These are phyloP conservation scores for Lophochroa leadbeateri DNA, from an alignment of 2,113 vertebrate species.

Conservation along the genomic window DNA sequence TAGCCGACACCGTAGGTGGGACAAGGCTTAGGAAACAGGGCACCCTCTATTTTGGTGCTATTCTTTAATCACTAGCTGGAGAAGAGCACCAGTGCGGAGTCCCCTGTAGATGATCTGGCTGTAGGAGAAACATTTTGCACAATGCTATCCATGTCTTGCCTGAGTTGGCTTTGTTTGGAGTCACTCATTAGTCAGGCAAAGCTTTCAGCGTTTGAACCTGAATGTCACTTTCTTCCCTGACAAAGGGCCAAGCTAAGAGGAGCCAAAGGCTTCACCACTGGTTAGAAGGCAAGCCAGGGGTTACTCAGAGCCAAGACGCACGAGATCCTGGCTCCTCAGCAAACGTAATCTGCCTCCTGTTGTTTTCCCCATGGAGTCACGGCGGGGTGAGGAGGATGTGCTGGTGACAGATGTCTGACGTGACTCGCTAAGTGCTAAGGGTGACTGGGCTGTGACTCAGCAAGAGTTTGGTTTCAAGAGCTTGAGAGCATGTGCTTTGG, in stretches of 20 bases:
- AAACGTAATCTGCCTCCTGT: not conserved
- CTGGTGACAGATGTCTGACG: slow-evolving; percentile 57
- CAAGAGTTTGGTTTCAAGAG: slow-evolving; percentile 45
- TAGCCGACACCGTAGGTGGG: not conserved
- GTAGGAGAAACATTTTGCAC: not conserved
- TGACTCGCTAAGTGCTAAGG: not conserved
- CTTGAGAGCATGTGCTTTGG: not conserved
- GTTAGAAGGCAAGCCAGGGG: slow-evolving; percentile 15
- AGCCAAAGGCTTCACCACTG: not conserved
- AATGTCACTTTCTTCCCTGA: slow-evolving; percentile 27
- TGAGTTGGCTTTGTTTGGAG: not conserved
- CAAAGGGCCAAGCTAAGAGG: not conserved
- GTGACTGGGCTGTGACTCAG: slow-evolving; percentile 71
- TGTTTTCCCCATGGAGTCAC: slow-evolving; percentile 49
- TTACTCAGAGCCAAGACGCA: slow-evolving; percentile 14
- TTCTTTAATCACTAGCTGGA: not conserved
- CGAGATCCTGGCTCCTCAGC: not conserved
- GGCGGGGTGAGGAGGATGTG: slow-evolving; percentile 58
- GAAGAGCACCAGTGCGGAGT: not conserved
- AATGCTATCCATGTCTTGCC: not conserved
- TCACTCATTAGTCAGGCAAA: slow-evolving; percentile 32
- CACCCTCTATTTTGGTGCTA: not conserved
- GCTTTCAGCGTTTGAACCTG: not conserved
- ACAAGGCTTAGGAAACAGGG: not conserved
- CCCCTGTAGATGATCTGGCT: not conserved